These are phyloP conservation scores for Erebia palarica DNA, from an alignment of 2,888 invertebrate species.

Conservation along the genomic window DNA sequence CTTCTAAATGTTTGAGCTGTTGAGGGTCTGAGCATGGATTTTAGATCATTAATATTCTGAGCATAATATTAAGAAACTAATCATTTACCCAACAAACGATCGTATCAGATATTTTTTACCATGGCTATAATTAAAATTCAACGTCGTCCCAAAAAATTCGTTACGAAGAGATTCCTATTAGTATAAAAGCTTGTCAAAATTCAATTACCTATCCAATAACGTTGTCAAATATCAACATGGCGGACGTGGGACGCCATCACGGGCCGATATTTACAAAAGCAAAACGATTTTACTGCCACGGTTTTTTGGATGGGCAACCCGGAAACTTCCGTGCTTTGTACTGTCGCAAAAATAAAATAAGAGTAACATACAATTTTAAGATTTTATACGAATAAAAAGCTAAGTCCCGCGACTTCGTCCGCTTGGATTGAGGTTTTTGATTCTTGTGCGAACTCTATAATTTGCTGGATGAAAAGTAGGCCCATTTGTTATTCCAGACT, in stretches of 20 bases:
- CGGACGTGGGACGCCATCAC: slow-evolving; percentile 26
- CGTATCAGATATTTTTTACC: slow-evolving; percentile 17
- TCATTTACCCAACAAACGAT: not conserved
- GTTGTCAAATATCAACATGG: slow-evolving; percentile 46
- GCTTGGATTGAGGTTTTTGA: too few relatives aligned
- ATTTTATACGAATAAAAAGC: too few relatives aligned
- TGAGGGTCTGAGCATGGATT: not conserved
- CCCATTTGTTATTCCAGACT: too few relatives aligned
- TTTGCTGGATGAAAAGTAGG: too few relatives aligned
- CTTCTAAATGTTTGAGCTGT: not conserved
- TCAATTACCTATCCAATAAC: slow-evolving; percentile 50
- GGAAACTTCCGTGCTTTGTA: not conserved
- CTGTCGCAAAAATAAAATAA: not conserved
- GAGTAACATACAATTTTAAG: not conserved
- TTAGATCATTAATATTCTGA: not conserved
- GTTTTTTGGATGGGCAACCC: not conserved
- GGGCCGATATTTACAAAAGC: slow-evolving; percentile 34
- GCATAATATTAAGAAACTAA: not conserved
- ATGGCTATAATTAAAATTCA: slow-evolving; percentile 31
- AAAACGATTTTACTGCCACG: slow-evolving; percentile 28
- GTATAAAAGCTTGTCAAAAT: slow-evolving; percentile 48
- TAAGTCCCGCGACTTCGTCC: too few relatives aligned
- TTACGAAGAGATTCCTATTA: slow-evolving; percentile 39
- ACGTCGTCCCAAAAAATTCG: slow-evolving; percentile 33
- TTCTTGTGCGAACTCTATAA: too few relatives aligned